phyloP scores from a whole-genome alignment of 1,140 invertebrate species.

The Orussus abietinus region DNA sequence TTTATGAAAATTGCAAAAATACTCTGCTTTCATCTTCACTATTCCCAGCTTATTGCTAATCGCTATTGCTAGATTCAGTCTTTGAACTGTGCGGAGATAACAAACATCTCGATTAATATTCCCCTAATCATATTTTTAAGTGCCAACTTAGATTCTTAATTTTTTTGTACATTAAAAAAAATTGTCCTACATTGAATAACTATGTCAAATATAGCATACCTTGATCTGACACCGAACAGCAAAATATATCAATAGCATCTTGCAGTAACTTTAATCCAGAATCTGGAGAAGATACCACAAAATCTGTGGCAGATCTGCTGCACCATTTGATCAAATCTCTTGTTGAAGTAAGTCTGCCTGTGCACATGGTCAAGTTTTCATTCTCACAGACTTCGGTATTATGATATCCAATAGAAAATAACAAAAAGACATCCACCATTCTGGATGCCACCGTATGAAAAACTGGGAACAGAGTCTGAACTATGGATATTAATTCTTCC shows the following conservation, averaged over 20 bases:
- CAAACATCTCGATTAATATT: too few relatives aligned
- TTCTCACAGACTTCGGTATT: conserved; percentile 31
- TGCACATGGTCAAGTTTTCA: conserved; percentile 44
- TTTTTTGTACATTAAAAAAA: too few relatives aligned
- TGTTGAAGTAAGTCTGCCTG: conserved; percentile 68
- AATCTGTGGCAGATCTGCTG: conserved; percentile 68
- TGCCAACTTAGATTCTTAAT: too few relatives aligned
- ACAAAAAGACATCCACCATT: conserved; percentile 80
- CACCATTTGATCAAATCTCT: conserved; percentile 95
- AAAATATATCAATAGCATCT: conserved; percentile 90
- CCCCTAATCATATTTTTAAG: too few relatives aligned
- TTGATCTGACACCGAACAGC: conserved; percentile 66
- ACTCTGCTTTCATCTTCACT: conserved; percentile 76
- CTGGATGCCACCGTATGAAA: conserved; percentile 71
- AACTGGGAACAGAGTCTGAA: conserved; percentile 67
- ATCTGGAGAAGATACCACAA: conserved; percentile 69
- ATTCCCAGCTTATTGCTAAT: conserved; percentile 82
- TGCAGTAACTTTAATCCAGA: conserved; percentile 77
- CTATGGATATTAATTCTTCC: conserved; percentile 67
- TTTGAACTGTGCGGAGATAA: conserved; percentile 49
- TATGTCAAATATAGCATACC: conserved; percentile 27
- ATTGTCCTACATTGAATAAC: too few relatives aligned
- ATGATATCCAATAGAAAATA: conserved; percentile 71
- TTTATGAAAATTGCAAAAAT: conserved; percentile 75
- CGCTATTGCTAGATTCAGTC: conserved; percentile 65